Conservation (phyloP, 1,140 invertebrate species). For the Anastrepha obliqua region DNA sequence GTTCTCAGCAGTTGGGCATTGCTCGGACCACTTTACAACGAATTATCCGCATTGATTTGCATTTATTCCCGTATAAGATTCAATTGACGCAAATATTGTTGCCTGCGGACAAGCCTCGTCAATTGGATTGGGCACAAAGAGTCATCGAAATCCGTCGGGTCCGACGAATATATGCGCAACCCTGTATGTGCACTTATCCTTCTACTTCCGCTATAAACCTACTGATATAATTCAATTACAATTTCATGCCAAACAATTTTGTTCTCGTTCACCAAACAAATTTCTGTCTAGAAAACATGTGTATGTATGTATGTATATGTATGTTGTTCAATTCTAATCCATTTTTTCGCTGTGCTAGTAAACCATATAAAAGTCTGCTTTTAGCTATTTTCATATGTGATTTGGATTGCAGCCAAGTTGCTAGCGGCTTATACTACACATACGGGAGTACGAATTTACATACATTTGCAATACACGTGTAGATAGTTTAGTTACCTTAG, state of each 20-base stretch:
- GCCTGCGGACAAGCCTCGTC: too few species aligned
- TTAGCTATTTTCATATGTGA: background rate
- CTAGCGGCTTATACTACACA: background rate
- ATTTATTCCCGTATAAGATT: too few species aligned
- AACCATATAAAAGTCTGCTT: background rate
- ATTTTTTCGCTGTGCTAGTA: background rate
- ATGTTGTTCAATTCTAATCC: background rate
- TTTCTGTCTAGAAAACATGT: background rate
- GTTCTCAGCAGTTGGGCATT: too few species aligned
- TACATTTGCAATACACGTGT: background rate
- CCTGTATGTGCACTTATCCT: background rate
- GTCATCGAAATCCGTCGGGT: too few species aligned
- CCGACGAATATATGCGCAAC: too few species aligned
- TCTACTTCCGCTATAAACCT: background rate
- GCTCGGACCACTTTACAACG: too few species aligned
- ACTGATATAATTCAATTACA: conserved; percentile 30
- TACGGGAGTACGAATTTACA: background rate
- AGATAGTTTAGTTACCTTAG: background rate
- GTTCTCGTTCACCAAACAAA: background rate
- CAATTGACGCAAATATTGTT: too few species aligned
- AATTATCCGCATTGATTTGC: too few species aligned
- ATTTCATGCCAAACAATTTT: conserved; percentile 41
- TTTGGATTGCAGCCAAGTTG: background rate
- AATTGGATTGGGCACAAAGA: too few species aligned
- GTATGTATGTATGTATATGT: background rate